Percentiles rank a stretch among this genome's conserved stretches.
Conservation (phyloP, 35 echinoderm and acorn worm genomes). For the Stichopus chloronotus region DNA sequence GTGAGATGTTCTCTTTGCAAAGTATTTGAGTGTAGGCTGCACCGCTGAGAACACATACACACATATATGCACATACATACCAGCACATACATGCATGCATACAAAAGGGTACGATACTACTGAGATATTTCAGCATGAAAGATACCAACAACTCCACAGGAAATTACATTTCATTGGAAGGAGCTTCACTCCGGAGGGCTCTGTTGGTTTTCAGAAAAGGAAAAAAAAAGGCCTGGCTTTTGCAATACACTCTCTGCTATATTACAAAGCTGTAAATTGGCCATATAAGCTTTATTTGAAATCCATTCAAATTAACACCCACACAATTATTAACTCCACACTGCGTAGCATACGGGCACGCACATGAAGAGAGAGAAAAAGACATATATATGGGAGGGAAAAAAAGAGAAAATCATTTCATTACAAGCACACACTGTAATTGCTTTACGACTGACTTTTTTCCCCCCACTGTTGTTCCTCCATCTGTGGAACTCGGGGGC, state of each 20-base stretch:
- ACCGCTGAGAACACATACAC: too few species aligned
- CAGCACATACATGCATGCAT: background rate
- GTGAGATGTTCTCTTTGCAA: too few species aligned
- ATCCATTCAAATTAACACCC: slow-evolving; percentile 47
- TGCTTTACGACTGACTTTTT: slow-evolving; percentile 23
- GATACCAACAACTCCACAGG: background rate
- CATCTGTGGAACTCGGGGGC: background rate
- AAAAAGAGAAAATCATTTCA: slow-evolving; percentile 13
- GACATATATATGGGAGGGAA: background rate
- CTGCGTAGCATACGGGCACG: slow-evolving; percentile 3
- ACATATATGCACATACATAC: background rate
- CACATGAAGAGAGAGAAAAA: background rate
- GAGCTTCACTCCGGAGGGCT: background rate
- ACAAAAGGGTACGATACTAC: background rate
- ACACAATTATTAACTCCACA: background rate
- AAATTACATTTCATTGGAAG: slow-evolving; percentile 17
- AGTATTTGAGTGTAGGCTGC: too few species aligned
- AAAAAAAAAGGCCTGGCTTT: background rate
- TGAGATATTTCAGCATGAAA: too few species aligned
- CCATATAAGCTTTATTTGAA: slow-evolving; percentile 12
- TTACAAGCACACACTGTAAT: slow-evolving; percentile 26
- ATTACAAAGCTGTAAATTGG: background rate
- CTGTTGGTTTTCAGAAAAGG: background rate
- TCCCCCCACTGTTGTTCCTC: background rate
- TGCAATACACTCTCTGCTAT: background rate